phyloP scores from a whole-genome alignment of 2,113 vertebrate species.

The Spea bombifrons region DNA sequence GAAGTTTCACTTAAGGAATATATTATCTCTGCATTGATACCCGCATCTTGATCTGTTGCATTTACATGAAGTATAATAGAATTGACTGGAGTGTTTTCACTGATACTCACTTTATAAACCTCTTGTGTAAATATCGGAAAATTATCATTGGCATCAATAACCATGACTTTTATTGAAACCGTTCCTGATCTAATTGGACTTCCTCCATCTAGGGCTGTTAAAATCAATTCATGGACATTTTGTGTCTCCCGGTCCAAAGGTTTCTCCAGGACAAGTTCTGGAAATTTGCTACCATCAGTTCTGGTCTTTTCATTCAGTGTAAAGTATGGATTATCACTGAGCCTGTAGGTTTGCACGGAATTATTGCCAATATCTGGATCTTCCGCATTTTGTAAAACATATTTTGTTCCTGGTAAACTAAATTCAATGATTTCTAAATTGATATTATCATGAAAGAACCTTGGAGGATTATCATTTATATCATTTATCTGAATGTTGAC shows the following conservation, averaged over 20 bases:
- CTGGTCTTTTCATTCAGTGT: slow-evolving; percentile 60
- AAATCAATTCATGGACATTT: slow-evolving; percentile 49
- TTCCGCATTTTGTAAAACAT: slow-evolving; percentile 61
- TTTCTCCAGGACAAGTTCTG: slow-evolving; percentile 66
- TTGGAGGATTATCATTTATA: slow-evolving; percentile 65
- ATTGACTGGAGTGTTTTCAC: slow-evolving; percentile 50
- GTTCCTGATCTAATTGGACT: slow-evolving; percentile 46
- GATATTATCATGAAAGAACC: slow-evolving; percentile 58
- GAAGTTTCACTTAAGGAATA: slow-evolving; percentile 56
- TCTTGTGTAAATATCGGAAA: too few species aligned
- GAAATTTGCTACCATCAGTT: slow-evolving; percentile 62
- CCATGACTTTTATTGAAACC: too few species aligned
- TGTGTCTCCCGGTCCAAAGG: slow-evolving; percentile 63
- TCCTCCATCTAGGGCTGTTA: slow-evolving; percentile 58
- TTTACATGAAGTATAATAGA: slow-evolving; percentile 47
- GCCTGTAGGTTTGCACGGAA: slow-evolving; percentile 64
- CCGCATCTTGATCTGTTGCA: slow-evolving; percentile 56
- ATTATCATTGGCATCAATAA: slow-evolving; percentile 47
- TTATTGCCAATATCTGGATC: slow-evolving; percentile 69
- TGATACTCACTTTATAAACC: slow-evolving; percentile 19
- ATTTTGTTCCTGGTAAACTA: slow-evolving; percentile 56
- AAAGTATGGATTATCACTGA: slow-evolving; percentile 63
- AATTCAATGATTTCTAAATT: slow-evolving; percentile 62
- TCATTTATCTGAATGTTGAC: slow-evolving; percentile 65
- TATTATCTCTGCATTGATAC: slow-evolving; percentile 53